phyloP scores from a whole-genome alignment of 2,113 vertebrate genomes.

The Columbina picui region DNA sequence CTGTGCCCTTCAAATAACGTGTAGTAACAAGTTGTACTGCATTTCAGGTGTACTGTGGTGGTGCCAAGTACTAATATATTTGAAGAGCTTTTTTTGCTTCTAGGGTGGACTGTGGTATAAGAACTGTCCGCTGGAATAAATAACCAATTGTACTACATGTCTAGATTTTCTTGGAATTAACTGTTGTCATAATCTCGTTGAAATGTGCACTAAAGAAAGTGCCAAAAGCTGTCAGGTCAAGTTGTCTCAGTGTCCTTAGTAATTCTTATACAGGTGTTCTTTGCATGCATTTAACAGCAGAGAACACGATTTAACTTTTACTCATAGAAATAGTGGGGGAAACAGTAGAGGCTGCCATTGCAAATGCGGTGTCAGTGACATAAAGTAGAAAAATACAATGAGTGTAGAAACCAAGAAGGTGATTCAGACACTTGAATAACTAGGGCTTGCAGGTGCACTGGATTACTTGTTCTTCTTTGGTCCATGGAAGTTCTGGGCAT shows the following conservation, averaged over 20 bases:
- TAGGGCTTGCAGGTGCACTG: background rate
- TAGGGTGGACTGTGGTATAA: background rate
- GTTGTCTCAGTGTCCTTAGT: background rate
- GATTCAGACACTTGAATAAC: background rate
- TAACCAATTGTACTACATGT: accelerated
- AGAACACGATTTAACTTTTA: background rate
- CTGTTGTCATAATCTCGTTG: background rate
- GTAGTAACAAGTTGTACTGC: background rate
- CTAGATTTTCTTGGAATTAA: background rate
- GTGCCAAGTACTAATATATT: background rate
- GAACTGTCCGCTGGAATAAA: background rate
- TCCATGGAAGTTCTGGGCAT: background rate
- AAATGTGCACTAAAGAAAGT: background rate
- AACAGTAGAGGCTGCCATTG: background rate
- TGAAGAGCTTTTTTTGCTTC: background rate
- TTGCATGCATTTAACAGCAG: background rate
- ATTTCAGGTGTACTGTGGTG: background rate
- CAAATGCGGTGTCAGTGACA: background rate
- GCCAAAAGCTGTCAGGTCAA: background rate
- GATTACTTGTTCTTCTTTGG: background rate
- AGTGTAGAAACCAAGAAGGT: background rate
- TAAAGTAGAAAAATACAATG: background rate
- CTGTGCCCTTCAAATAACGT: background rate
- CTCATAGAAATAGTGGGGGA: accelerated
- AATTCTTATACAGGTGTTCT: background rate